Percentiles rank a stretch among this genome's conserved stretches.
Conservation (phyloP, 2,113 vertebrate genomes). For the Ictalurus furcatus region DNA sequence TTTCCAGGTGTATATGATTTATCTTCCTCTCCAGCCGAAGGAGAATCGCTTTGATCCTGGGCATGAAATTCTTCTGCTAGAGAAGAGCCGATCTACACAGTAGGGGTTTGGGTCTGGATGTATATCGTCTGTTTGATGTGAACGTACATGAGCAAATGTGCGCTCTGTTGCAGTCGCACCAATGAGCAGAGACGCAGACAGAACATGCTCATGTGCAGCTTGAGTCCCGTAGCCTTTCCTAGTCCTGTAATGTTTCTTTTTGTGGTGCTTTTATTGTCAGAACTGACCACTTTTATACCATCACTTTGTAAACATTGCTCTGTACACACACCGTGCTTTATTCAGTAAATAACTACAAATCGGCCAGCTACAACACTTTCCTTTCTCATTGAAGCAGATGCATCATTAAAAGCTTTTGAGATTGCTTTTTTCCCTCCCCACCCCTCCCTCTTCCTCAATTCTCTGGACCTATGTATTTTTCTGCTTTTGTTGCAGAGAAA, state of each 20-base stretch:
- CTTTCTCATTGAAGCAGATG: background rate
- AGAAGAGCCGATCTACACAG: background rate
- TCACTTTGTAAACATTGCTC: background rate
- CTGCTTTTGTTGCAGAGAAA: background rate
- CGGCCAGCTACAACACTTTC: background rate
- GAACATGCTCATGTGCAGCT: background rate
- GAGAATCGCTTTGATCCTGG: conserved; percentile 31
- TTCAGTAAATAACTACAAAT: conserved; percentile 1
- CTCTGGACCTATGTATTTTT: background rate
- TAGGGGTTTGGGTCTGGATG: conserved; percentile 1
- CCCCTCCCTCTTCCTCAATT: background rate
- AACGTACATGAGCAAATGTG: background rate
- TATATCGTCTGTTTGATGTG: background rate
- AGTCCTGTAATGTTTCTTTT: background rate
- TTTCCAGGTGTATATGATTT: background rate
- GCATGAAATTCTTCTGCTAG: conserved; percentile 14
- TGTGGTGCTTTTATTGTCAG: background rate
- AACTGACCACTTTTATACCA: background rate
- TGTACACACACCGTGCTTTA: background rate
- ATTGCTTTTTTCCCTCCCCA: background rate
- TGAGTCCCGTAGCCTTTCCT: background rate
- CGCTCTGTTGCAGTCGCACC: background rate
- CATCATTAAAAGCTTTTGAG: background rate
- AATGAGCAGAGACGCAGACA: background rate
- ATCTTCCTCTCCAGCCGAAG: background rate